Base-by-base conservation (phyloP, 2,113 vertebrate species). In the Rhynchopsitta pachyrhyncha region DNA sequence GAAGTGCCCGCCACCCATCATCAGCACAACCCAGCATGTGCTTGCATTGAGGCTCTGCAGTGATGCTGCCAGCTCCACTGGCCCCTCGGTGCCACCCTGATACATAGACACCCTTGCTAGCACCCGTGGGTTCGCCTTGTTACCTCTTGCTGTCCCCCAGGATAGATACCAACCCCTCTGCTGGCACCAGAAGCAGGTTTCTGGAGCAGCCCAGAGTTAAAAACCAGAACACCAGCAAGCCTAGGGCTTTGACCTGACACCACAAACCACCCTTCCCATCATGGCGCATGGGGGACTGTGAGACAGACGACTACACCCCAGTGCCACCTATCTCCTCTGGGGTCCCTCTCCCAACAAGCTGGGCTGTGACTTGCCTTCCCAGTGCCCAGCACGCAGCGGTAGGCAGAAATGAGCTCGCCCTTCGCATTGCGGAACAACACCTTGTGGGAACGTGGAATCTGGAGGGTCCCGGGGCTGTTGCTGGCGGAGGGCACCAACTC, bases 1-100 rank as follows among this genome's bases (percentile, higher is more conserved):
- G 59, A 99, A 99, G 96, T 99, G 99, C 19, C 99, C 99, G 1
- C 99, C 99, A 1, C 99, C 99, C 35, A 99, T 98, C 99, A 99
- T 99, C 77, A 99, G 98, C 86, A 99, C 97, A 71, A 99, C 98
- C 97, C 98, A 99, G 69, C 96, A 77, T 0, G 97, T 97, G 82
- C 49, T 89, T 3, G 73, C 95, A 37, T 63, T 90, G 14, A 99
- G 84, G 77, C 91, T 97, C 95, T 96, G 97, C 68, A 99, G 94
- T 10, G 97, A 98, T 0, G 97, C 91, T n/a, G 88, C 95, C 85
- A 98, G 60, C 14, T 98, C 95, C 4, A 1, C 33, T 7, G 89
- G 49, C 41, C 95, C 94, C 95, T 98, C 62, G 1, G 31, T 13
- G 75, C 23, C 79, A 70, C 60, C 92, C 97, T 97, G 86, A 82